A percentile compares a stretch with the other conserved stretches of the same genome.
phyloP scores from a whole-genome alignment of 35 echinoderm and acorn worm genomes.

The Ophioderma brevispina region DNA sequence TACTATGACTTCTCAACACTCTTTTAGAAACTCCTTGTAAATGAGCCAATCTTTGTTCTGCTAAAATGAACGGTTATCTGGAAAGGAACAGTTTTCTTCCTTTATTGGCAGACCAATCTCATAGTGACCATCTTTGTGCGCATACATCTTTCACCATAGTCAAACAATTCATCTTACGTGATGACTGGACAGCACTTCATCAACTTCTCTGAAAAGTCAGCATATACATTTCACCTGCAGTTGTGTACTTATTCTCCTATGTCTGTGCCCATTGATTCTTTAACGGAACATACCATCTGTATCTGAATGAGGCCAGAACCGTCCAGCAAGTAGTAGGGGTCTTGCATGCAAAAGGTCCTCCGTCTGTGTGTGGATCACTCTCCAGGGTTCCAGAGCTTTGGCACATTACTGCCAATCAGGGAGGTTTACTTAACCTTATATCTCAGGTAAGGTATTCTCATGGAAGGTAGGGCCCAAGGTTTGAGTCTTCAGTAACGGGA shows the following conservation, averaged over 20 bases:
- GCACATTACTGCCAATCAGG: conserved; percentile 59
- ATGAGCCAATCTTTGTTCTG: not conserved
- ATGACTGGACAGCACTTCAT: not conserved
- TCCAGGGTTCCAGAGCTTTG: conserved; percentile 51
- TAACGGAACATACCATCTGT: conserved; percentile 30
- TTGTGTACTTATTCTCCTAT: not conserved
- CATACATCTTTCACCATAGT: not conserved
- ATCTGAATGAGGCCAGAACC: too few species aligned
- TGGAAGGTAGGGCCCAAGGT: not conserved
- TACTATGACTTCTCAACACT: not conserved
- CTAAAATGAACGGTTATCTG: not conserved
- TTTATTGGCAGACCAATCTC: conserved; percentile 19
- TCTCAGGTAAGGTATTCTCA: not conserved
- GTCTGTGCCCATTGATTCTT: conserved; percentile 21
- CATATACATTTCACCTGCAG: not conserved
- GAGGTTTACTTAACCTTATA: conserved; percentile 35
- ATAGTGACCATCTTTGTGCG: conserved; percentile 15
- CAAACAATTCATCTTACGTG: not conserved
- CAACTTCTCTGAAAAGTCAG: not conserved
- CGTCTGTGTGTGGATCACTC: conserved; percentile 41
- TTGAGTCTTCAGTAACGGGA: not conserved
- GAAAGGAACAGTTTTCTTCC: not conserved
- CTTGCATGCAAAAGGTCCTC: conserved; percentile 37
- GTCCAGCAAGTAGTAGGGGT: too few species aligned
- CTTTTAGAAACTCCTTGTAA: conserved; percentile 16